A percentile compares a stretch with the other conserved stretches of the same genome.
These are phyloP conservation scores for Xenopus borealis DNA, from an alignment of 2,113 vertebrate species.

Conservation along the genomic window DNA sequence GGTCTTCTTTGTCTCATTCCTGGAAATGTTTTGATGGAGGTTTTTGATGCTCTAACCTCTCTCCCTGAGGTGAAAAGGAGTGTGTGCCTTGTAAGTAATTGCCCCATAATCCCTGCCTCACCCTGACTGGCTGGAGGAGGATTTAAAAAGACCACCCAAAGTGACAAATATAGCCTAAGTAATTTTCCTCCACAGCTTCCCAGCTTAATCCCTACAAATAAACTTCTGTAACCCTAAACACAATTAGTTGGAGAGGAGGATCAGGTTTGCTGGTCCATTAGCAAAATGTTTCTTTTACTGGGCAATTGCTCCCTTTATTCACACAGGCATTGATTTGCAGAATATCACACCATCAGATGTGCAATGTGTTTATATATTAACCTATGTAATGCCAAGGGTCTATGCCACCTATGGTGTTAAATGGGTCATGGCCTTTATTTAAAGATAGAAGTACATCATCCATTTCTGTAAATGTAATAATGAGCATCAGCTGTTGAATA, in stretches of 20 bases:
- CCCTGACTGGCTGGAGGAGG: conserved; percentile 6
- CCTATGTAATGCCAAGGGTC: background rate
- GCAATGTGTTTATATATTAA: background rate
- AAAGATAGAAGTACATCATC: too few species aligned
- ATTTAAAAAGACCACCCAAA: conserved; percentile 33
- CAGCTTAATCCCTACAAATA: conserved; percentile 36
- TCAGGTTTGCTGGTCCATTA: conserved; percentile 39
- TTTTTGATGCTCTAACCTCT: conserved; percentile 19
- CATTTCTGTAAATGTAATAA: too few species aligned
- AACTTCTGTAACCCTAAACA: conserved; percentile 35
- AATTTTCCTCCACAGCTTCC: conserved; percentile 21
- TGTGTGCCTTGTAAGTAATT: conserved; percentile 33
- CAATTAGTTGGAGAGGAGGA: conserved; percentile 31
- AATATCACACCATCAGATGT: background rate
- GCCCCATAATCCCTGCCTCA: conserved; percentile 30
- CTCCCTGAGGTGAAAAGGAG: conserved; percentile 17
- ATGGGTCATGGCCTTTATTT: too few species aligned
- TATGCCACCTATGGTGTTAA: conserved; percentile 2
- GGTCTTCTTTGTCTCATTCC: background rate
- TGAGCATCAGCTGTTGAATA: too few species aligned
- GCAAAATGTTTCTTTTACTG: background rate
- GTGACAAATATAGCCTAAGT: conserved; percentile 28
- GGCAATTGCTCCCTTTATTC: background rate
- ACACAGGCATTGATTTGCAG: conserved; percentile 1
- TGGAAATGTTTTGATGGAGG: conserved; percentile 3